These are phyloP conservation scores for Nemopilema nomurai DNA, from an alignment of 30 jellyfish, hydroid and myxozoan genomes.

Conservation along the genomic window DNA sequence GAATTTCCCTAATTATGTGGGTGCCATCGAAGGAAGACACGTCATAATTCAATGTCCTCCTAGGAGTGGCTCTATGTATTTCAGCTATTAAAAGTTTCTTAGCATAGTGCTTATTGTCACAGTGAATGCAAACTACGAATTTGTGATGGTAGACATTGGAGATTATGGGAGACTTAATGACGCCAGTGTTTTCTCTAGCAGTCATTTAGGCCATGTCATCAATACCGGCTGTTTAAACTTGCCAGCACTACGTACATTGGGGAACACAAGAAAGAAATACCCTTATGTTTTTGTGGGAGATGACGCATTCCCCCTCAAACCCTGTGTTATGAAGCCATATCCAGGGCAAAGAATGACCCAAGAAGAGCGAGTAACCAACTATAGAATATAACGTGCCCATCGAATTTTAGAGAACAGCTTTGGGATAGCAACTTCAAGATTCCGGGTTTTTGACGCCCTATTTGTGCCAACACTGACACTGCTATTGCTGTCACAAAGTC, in stretches of 20 bases:
- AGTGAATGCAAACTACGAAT: constrained; percentile 62
- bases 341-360: constrained; percentile 25
- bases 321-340: constrained; percentile 62
- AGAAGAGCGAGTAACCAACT: constrained; percentile 22
- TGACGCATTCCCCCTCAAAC: constrained; percentile 58
- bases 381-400: constrained; percentile 70
- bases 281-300: constrained; percentile 75
- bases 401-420: constrained; percentile 59
- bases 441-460: constrained; percentile 62
- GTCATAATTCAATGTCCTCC: constrained; percentile 65
- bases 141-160: constrained; percentile 56
- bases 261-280: constrained; percentile 14
- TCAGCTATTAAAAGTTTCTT: constrained; percentile 51
- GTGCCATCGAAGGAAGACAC: constrained; percentile 78
- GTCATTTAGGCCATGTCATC: constrained; percentile 62
- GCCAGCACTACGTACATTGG: constrained; percentile 37
- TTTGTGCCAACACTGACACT: constrained; percentile 42
- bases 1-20: constrained; percentile 68
- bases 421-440: constrained; percentile 64
- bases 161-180: constrained; percentile 66
- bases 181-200: constrained; percentile 58
- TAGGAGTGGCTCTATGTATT: constrained; percentile 67
- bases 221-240: constrained; percentile 15
- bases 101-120: constrained; percentile 68
- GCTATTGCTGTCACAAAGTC: constrained; percentile 56